Conservation (phyloP, 1,140 invertebrate species). For the Drosophila funebris region DNA sequence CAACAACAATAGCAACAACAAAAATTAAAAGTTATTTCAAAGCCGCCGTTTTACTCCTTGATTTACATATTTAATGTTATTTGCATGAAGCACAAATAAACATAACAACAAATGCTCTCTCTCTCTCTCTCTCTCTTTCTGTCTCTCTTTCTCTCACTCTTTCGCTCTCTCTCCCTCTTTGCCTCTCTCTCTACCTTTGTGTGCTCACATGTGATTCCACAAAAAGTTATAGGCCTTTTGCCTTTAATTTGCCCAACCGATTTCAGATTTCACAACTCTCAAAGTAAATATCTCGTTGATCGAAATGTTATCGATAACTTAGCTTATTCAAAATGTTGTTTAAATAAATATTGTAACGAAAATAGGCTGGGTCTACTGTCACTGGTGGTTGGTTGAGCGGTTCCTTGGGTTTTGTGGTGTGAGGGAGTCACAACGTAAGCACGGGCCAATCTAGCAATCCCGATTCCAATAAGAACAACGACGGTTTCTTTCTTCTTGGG, state of each 20-base stretch:
- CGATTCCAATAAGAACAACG: too few species aligned
- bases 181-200: not conserved
- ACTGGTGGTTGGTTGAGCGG: too few species aligned
- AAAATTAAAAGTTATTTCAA: slow-evolving; percentile 69
- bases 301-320: not conserved
- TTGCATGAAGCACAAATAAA: slow-evolving; percentile 56
- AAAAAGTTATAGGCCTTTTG: not conserved
- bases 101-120: not conserved
- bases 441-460: too few species aligned
- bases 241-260: not conserved
- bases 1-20: slow-evolving; percentile 19
- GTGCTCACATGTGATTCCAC: not conserved
- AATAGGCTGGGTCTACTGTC: too few species aligned
- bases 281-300: not conserved
- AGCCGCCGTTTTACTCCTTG: slow-evolving; percentile 42
- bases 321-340: not conserved
- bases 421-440: too few species aligned
- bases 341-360: not conserved
- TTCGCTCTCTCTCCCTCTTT: too few species aligned
- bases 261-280: not conserved
- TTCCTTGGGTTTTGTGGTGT: too few species aligned
- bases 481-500: not conserved
- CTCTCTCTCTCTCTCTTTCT: too few species aligned
- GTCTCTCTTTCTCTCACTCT: too few species aligned
- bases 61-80: slow-evolving; percentile 75